A percentile compares a stretch with the other conserved stretches of the same genome.
These are phyloP conservation scores for Pseudochaenichthys georgianus DNA, from an alignment of 2,797 vertebrate genomes.

Conservation along the genomic window DNA sequence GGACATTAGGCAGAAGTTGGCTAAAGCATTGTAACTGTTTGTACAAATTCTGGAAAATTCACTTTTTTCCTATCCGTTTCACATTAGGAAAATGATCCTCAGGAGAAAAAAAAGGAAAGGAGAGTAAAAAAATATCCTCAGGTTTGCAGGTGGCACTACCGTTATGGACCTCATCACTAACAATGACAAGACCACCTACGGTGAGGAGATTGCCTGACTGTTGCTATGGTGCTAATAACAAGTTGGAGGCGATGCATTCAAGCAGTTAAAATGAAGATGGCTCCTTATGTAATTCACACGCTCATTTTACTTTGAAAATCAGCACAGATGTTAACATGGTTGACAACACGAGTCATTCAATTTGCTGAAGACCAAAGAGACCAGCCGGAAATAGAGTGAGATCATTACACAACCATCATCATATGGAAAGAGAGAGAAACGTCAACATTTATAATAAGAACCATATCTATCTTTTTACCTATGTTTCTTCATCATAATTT, in stretches of 20 bases:
- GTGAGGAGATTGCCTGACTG: constrained; percentile 63
- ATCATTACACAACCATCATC: constrained; percentile 28
- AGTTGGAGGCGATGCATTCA: constrained; percentile 71
- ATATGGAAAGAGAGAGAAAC: constrained; percentile 10
- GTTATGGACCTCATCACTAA: constrained; percentile 68
- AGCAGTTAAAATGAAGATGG: constrained; percentile 71
- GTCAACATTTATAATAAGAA: constrained; percentile 2
- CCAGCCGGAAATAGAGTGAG: constrained; percentile 22
- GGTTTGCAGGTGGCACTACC: constrained; percentile 69
- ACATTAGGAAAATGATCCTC: not conserved
- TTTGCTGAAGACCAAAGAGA: constrained; percentile 42
- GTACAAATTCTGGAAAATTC: constrained; percentile 8
- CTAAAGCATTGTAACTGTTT: not conserved
- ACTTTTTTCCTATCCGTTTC: constrained; percentile 8
- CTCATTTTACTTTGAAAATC: constrained; percentile 66
- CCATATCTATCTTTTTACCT: constrained; percentile 10
- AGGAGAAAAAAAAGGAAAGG: constrained; percentile 9
- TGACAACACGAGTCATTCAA: constrained; percentile 54
- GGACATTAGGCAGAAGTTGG: not conserved
- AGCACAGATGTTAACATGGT: constrained; percentile 69
- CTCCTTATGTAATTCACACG: constrained; percentile 67
- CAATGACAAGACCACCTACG: constrained; percentile 73
- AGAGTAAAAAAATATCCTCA: constrained; percentile 30
- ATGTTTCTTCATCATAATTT: not conserved
- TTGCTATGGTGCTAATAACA: constrained; percentile 81